phyloP scores from a whole-genome alignment of 2,797 vertebrate genomes.

The Pantherophis alleghaniensis region DNA sequence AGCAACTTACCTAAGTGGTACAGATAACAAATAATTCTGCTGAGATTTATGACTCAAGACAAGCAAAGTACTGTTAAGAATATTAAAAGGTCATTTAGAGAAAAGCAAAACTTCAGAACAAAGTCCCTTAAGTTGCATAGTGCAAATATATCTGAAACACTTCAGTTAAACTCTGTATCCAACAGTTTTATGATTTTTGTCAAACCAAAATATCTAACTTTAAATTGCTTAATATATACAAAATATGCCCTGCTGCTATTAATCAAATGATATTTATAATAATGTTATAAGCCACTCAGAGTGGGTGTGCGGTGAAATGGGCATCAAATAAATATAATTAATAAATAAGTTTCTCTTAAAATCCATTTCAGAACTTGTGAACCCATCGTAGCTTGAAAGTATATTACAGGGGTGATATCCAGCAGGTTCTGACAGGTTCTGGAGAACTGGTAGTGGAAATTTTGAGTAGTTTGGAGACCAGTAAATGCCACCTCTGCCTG shows the following conservation, averaged over 20 bases:
- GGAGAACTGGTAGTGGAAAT: too few species aligned
- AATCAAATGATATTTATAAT: background rate
- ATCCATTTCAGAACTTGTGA: background rate
- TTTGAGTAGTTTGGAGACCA: too few species aligned
- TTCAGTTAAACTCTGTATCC: background rate
- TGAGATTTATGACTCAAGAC: background rate
- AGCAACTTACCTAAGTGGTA: background rate
- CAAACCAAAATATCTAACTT: background rate
- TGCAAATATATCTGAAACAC: background rate
- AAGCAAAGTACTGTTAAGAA: background rate
- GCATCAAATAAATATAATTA: background rate
- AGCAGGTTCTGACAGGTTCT: too few species aligned
- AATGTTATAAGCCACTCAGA: background rate
- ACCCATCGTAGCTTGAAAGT: background rate
- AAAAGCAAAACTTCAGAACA: background rate
- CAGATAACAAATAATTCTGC: background rate
- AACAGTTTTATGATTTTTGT: background rate
- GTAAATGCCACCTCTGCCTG: too few species aligned
- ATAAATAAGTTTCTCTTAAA: background rate
- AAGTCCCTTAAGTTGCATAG: background rate
- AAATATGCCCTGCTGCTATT: background rate
- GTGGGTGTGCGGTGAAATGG: background rate
- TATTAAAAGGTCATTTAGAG: background rate
- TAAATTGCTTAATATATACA: background rate
- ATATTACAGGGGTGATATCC: background rate